Evolutionary conservation across 2,888 invertebrate genomes (phyloP).

Genomic region (Drosophila paranaensis): DNA sequence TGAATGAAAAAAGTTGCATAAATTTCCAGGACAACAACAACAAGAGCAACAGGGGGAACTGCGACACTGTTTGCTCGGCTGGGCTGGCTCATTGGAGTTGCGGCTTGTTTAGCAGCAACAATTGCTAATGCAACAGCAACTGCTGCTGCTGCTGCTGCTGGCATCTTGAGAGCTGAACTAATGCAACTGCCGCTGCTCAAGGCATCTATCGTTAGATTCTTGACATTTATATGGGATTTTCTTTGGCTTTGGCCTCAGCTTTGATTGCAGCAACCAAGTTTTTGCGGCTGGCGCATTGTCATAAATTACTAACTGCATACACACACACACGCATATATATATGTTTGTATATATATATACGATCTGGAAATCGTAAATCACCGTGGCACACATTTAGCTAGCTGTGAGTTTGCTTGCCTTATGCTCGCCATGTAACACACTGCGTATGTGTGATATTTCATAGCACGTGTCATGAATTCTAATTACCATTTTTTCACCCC

Average conservation of each 20-base stretch:
- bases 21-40: slow-evolving; percentile 48
- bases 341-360: slow-evolving; percentile 38
- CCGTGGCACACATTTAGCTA: slow-evolving; percentile 47
- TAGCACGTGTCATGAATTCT: slow-evolving; percentile 80
- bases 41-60: slow-evolving; percentile 15
- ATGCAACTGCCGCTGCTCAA: slow-evolving; percentile 52
- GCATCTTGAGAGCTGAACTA: slow-evolving; percentile 39
- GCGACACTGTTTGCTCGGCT: slow-evolving; percentile 42
- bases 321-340: background rate
- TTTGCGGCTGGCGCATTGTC: slow-evolving; percentile 73
- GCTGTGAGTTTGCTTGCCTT: slow-evolving; percentile 41
- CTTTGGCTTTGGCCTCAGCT: slow-evolving; percentile 69
- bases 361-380: slow-evolving; percentile 77
- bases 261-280: slow-evolving; percentile 74
- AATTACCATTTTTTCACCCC: slow-evolving; percentile 67
- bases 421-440: slow-evolving; percentile 29
- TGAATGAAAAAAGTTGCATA: slow-evolving; percentile 64
- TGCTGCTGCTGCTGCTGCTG: slow-evolving; percentile 35
- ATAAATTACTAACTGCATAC: slow-evolving; percentile 66
- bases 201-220: slow-evolving; percentile 71
- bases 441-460: slow-evolving; percentile 80
- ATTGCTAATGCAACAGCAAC: slow-evolving; percentile 37
- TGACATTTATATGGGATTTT: slow-evolving; percentile 77
- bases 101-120: slow-evolving; percentile 47
- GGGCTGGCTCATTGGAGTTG: slow-evolving; percentile 60